Evolutionary conservation across 2,888 invertebrate genomes (phyloP).

Genomic region (Drosophila dives): DNA sequence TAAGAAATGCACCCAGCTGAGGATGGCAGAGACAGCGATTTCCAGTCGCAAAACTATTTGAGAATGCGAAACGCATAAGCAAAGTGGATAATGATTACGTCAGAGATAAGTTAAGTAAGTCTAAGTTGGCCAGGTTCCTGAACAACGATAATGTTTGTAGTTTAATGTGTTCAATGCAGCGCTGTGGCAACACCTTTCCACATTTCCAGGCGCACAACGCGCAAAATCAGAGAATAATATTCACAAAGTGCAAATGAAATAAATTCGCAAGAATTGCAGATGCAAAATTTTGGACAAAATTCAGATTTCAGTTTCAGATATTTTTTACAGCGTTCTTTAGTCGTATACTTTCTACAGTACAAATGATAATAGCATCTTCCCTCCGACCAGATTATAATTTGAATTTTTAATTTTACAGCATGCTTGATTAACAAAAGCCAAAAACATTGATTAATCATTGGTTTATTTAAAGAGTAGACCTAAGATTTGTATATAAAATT

Average conservation of each 20-base stretch:
- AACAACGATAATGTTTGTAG: conserved; percentile 22
- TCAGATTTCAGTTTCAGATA: conserved; percentile 9
- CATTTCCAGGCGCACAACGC: conserved; percentile 45
- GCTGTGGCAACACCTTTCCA: conserved; percentile 44
- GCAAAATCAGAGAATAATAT: conserved; percentile 53
- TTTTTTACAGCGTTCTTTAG: conserved; percentile 45
- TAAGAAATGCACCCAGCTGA: not conserved
- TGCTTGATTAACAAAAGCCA: too few species aligned
- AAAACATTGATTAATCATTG: too few species aligned
- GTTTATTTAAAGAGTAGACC: not conserved
- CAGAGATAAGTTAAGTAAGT: conserved; percentile 43
- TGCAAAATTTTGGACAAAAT: not conserved
- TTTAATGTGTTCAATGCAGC: not conserved
- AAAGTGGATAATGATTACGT: conserved; percentile 52
- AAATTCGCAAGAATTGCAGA: conserved; percentile 22
- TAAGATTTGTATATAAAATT: too few species aligned
- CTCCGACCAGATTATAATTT: not conserved
- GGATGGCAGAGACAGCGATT: not conserved
- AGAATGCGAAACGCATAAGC: conserved; percentile 42
- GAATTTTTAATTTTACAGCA: too few species aligned
- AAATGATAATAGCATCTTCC: conserved; percentile 8
- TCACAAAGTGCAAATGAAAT: conserved; percentile 44
- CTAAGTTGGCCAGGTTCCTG: conserved; percentile 3
- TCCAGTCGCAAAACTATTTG: conserved; percentile 44
- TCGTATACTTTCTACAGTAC: conserved; percentile 33